A percentile compares a stretch with the other conserved stretches of the same genome.
These are phyloP conservation scores for Sinohyriopsis cumingii DNA, from an alignment of 2,888 invertebrate species.

Conservation along the genomic window DNA sequence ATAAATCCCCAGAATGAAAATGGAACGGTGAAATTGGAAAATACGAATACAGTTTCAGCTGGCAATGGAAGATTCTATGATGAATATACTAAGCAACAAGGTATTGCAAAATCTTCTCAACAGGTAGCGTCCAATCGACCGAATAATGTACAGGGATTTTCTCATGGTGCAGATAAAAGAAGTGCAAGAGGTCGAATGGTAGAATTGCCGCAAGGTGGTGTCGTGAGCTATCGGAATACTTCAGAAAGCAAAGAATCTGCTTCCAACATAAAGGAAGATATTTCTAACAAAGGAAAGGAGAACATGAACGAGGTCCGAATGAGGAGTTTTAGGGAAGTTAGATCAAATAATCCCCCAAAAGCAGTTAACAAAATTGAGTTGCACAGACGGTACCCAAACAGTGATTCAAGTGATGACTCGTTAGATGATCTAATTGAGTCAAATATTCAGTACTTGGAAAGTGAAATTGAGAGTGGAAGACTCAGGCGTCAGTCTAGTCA, in stretches of 20 bases:
- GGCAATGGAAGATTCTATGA: conserved; percentile 13
- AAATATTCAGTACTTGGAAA: conserved; percentile 63
- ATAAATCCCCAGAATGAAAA: too few relatives aligned
- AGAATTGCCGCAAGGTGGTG: too few relatives aligned
- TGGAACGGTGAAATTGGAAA: too few relatives aligned
- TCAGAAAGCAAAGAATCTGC: too few relatives aligned
- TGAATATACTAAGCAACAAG: conserved; percentile 13
- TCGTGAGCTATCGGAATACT: too few relatives aligned
- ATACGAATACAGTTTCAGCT: background rate
- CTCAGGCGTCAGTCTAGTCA: conserved; percentile 37
- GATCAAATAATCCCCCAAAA: conserved; percentile 36
- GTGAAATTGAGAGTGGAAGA: conserved; percentile 55
- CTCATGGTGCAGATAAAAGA: too few relatives aligned
- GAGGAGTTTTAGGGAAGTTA: conserved; percentile 41
- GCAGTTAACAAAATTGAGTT: conserved; percentile 39
- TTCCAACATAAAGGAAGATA: too few relatives aligned
- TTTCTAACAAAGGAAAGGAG: too few relatives aligned
- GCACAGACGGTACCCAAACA: conserved; percentile 43
- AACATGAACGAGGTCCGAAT: background rate
- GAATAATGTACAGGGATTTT: too few relatives aligned
- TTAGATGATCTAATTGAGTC: conserved; percentile 64
- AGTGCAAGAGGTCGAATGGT: too few relatives aligned
- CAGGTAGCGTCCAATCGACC: too few relatives aligned
- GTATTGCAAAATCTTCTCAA: background rate
- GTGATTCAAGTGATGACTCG: conserved; percentile 55